Base-by-base conservation (phyloP, 2,888 invertebrate species). In the Drosophila falleni region DNA sequence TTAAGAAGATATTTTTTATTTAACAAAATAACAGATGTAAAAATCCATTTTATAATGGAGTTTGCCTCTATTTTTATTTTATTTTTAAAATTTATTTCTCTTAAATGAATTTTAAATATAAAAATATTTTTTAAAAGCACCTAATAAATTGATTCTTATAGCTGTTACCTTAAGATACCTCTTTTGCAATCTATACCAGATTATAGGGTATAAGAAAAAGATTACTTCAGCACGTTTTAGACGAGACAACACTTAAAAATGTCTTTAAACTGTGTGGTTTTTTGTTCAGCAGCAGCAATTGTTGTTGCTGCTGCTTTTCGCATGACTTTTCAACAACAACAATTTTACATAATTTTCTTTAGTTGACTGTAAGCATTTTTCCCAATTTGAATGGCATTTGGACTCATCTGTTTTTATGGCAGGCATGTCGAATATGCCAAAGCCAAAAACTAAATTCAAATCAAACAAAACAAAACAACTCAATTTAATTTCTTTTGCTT, bases 271-370 rank as follows among this genome's bases (percentile, higher is more conserved):
- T 62, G 47, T 51, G 37, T 16, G 50, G 47, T 58, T 42, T 50
- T 50, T 50, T 60, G 26, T 55, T 59, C 5, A 5, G n/a, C 61
- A 44, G 44, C 6, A 8, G 13, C n/a, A 53, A 23, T 39, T 60
- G 55, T 60, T 37, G 33, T 13, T 46, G 35, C 26, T 26, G 55
- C 54, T 15, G 33, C 42, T 42, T 33, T 55, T 42, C 26, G 31
- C 29, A 39, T 54, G 47, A 51, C 19, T 50, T 53, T 66, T 35
- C 56, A 61, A 39, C 55, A 61, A 50, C 53, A 58, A 65, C 33
- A 69, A 81, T 80, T 89, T 79, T 70, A 81, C 66, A 87, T 89
- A 67, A 74, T 81, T 84, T 81, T 74, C 61, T 71, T 56, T 60
- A 63, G 64, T 67, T 58, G 60, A 58, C 47, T 39, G 64, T 62